These are phyloP conservation scores for Chaetops frenatus DNA, from an alignment of 2,113 vertebrate species.

Conservation along the genomic window DNA sequence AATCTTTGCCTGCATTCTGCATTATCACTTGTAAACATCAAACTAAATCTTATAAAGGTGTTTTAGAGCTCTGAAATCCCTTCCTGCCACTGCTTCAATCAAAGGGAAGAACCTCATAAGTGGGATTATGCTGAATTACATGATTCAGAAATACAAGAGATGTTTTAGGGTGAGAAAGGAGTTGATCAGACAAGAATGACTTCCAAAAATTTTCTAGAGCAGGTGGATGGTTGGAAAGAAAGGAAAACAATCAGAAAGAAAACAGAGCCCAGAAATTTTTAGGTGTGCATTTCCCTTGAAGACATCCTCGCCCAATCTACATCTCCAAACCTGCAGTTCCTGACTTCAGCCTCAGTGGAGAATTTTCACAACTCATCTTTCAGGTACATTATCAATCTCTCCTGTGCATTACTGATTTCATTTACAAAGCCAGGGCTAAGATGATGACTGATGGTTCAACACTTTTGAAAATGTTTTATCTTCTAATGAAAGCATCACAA, in stretches of 20 bases:
- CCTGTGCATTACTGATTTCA: not conserved
- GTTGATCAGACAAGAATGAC: not conserved
- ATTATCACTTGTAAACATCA: not conserved
- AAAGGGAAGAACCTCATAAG: not conserved
- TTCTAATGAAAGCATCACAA: not conserved
- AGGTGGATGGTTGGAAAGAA: not conserved
- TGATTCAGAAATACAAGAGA: not conserved
- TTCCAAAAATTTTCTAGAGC: not conserved
- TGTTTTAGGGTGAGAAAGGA: not conserved
- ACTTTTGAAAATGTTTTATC: not conserved
- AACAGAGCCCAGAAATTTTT: not conserved
- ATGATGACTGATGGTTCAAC: not conserved
- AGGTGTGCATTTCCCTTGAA: not conserved
- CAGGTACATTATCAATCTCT: not conserved
- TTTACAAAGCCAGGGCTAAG: not conserved
- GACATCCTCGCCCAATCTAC: not conserved
- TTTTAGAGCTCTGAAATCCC: not conserved
- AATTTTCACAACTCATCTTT: not conserved
- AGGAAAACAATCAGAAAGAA: not conserved
- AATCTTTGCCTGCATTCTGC: not conserved
- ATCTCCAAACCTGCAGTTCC: not conserved
- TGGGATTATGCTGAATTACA: not conserved
- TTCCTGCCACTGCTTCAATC: not conserved
- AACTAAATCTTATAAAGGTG: not conserved
- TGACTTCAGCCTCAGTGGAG: not conserved